A percentile compares a stretch with the other conserved stretches of the same genome.
phyloP scores from a whole-genome alignment of 2,113 vertebrate species.

The Setophaga kirtlandii region DNA sequence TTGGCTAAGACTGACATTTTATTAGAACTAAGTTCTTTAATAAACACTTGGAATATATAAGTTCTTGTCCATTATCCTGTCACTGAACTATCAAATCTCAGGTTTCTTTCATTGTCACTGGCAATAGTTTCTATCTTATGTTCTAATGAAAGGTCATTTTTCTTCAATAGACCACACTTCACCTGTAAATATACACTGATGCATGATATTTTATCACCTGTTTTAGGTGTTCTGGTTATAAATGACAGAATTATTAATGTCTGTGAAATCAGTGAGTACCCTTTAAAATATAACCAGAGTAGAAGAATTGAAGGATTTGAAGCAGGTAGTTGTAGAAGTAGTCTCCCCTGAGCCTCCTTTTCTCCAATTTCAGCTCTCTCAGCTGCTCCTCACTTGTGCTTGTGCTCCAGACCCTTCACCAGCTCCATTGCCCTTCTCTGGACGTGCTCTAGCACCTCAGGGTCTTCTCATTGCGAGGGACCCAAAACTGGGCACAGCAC shows the following conservation, averaged over 20 bases:
- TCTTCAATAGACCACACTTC: not conserved
- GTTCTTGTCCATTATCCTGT: not conserved
- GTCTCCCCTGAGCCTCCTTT: not conserved
- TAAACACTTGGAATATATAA: not conserved
- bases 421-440: not conserved
- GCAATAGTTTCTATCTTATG: not conserved
- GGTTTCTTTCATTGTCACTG: not conserved
- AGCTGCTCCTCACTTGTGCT: fast-evolving
- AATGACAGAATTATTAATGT: not conserved
- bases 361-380: not conserved
- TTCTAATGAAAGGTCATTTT: not conserved
- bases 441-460: fast-evolving
- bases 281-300: not conserved
- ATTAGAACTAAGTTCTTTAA: not conserved
- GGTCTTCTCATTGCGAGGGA: not conserved
- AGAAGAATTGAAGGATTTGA: not conserved
- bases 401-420: not conserved
- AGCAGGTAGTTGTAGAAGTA: not conserved
- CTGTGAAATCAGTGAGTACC: not conserved
- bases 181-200: not conserved
- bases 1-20: not conserved
- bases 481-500: not conserved
- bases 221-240: not conserved
- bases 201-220: not conserved
- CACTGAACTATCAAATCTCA: not conserved